Base-by-base conservation (phyloP, 2,113 vertebrate genomes). In the Electrona antarctica region DNA sequence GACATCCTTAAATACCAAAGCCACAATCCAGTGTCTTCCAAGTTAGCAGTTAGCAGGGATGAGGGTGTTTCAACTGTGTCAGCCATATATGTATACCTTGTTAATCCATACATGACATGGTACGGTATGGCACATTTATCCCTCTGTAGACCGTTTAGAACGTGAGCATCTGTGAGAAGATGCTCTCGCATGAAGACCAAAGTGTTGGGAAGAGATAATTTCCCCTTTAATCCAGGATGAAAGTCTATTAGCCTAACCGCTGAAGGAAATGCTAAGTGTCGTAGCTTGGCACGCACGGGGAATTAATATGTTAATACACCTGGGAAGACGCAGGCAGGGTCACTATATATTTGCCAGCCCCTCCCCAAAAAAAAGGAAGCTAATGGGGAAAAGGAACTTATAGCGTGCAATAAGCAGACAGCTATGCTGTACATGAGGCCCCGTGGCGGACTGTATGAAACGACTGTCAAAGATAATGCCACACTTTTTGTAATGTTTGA, bases 161-260 rank as follows among this genome's bases (percentile, higher is more conserved):
- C 1, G 33, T 41, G 33, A 21, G 33, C 33, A 41, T 41, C 33
- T 41, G 33, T 41, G 33, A 41, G 33, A 3, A 41, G 33, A 41
- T 41, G 21, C 21, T 21, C 33, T 6, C 33, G 33, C 33, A 41
- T 41, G 3, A 41, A 41, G 33, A 41, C 33, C 33, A 41, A 41
- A 41, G 33, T 41, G 33, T 41, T 69, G 68, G 54, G 41, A 54
- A 64, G 66, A 71, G 76, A 81, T 78, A 10, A 64, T 81, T 87
- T 61, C 33, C 45, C 64, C 60, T 85, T 76, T 82, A 91, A 86
- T 87, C 82, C 78, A 64, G 75, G 67, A 79, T 76, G 84, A 86
- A 85, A 71, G 66, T 70, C 75, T 74, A 77, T 87, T 83, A 79
- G 78, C 67, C 70, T 61, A 60, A 14, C 21, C 11, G 71, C 76